Conservation (phyloP, 2,888 invertebrate species). For the Drosophila vallismaia region DNA sequence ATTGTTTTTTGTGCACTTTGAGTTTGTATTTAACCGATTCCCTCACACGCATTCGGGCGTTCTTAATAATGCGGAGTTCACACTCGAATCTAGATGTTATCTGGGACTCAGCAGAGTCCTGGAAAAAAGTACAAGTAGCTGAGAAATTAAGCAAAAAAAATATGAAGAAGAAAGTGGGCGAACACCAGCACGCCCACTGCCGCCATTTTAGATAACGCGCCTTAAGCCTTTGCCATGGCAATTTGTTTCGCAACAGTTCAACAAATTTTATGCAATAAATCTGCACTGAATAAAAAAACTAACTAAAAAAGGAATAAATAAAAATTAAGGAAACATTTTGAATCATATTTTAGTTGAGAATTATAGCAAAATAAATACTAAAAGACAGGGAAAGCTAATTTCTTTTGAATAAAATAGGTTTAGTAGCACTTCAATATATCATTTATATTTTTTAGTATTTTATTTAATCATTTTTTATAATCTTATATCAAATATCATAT, state of each 20-base stretch:
- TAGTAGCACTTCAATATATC: too few relatives aligned
- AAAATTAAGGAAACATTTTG: not conserved
- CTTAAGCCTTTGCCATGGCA: constrained; percentile 65
- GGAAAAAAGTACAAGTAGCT: not conserved
- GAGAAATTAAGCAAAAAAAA: constrained; percentile 10
- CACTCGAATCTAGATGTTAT: constrained; percentile 33
- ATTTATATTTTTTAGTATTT: too few relatives aligned
- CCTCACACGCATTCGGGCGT: constrained; percentile 25
- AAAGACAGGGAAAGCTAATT: not conserved
- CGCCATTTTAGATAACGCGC: constrained; percentile 11
- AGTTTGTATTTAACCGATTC: constrained; percentile 11
- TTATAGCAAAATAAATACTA: not conserved
- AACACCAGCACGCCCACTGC: not conserved
- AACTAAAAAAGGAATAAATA: not conserved
- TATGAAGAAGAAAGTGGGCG: not conserved
- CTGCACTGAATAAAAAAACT: constrained; percentile 4
- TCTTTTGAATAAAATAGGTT: too few relatives aligned
- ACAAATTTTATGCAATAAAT: constrained; percentile 56
- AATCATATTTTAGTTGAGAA: not conserved
- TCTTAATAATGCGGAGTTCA: constrained; percentile 44
- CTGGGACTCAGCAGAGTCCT: constrained; percentile 15
- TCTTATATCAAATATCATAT: too few relatives aligned
- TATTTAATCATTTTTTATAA: too few relatives aligned
- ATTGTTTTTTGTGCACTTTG: constrained; percentile 2
- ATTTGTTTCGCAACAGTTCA: constrained; percentile 77